Percentiles rank a stretch among this genome's conserved stretches.
phyloP scores from a whole-genome alignment of 2,797 vertebrate species.

The Lagodon rhomboides region DNA sequence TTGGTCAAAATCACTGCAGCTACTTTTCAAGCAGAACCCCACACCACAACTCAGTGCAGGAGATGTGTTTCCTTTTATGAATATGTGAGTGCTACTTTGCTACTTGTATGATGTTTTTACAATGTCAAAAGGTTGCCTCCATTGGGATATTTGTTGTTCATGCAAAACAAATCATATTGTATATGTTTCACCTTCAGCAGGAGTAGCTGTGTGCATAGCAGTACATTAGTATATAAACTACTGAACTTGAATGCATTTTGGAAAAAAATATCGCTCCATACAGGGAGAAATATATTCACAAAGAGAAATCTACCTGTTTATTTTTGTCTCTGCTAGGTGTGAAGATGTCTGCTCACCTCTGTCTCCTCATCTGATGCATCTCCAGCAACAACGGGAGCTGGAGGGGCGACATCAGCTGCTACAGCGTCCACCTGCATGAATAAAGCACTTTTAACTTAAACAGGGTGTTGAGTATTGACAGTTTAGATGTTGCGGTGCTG shows the following conservation, averaged over 20 bases:
- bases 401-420: conserved; percentile 28
- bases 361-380: conserved; percentile 80
- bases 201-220: neutral
- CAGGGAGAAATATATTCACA: neutral
- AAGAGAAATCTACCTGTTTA: neutral
- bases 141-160: neutral
- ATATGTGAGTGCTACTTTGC: neutral
- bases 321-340: neutral
- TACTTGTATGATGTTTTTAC: neutral
- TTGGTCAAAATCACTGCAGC: neutral
- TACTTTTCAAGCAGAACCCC: neutral
- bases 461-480: neutral
- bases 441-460: conserved; percentile 11
- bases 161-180: neutral
- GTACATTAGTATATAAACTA: neutral
- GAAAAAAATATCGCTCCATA: neutral
- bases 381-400: conserved; percentile 39
- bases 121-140: neutral
- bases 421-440: conserved; percentile 57
- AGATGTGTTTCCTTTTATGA: neutral
- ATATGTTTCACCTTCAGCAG: neutral
- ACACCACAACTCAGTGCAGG: neutral
- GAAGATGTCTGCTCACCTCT: conserved; percentile 59
- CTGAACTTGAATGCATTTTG: neutral
- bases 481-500: neutral